Evolutionary conservation across 2,888 invertebrate species (phyloP), one percentile per base, ranked within the genome.

Genomic region (Tupiocoris notatus): DNA sequence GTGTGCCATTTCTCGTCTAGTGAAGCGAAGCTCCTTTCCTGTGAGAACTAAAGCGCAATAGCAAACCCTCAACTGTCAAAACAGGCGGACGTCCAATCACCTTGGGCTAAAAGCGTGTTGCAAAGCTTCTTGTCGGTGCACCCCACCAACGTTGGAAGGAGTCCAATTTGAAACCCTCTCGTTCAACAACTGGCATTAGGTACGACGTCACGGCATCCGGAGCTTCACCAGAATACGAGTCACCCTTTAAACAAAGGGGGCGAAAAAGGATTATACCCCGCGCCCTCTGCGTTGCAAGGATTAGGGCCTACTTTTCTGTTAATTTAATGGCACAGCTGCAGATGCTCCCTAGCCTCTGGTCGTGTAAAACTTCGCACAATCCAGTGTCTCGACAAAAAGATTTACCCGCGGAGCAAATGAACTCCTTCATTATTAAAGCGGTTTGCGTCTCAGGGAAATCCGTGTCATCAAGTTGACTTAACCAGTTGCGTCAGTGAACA

Each of bases 271-370:
- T 67, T 57, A 39, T 39, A 66, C 2, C n/a, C n/a, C 20, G 39
- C 17, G 56, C 56, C 54, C 23, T 21, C 56, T 67, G 57, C 21
- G 67, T 67, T 67, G 56, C 56, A 67, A 21, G 67, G 67, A 67
- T 67, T 56, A 67, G 67, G 39, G 56, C 16, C 57, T 56, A 67
- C 67, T 67, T 67, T 67, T 67, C 67, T 57, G 54, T 67, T 67
- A 67, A 67, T 67, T 67, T 67, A 67, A 67, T 67, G 67, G 67
- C 57, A 7, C 67, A 67, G 67, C 67, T 57, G 67, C 67, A 22
- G 57, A 20, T 57, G 67, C 57, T 57, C 22, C 56, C 20, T 20
- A 12, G 18, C n/a, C 66, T 20, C 56, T 39, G n/a, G 20, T 20
- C 54, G 56, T 17, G 21, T 66, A 67, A 67, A n/a, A 39, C 57